Evolutionary conservation across 2,888 invertebrate genomes (phyloP).

Genomic region (Drosophila suboccidentalis): DNA sequence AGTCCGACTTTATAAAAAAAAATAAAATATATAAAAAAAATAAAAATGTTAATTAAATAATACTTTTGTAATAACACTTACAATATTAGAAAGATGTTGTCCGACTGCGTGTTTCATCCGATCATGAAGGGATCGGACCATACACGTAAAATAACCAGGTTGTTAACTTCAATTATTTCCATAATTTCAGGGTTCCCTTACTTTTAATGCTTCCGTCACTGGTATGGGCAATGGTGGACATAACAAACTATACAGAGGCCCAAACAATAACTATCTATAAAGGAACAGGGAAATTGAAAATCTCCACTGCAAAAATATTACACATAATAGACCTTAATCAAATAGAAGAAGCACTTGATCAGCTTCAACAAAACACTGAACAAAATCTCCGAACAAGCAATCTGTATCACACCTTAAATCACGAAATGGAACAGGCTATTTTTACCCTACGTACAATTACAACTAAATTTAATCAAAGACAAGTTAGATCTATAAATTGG

Average conservation of each 20-base stretch:
- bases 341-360: too few species aligned
- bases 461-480: neutral
- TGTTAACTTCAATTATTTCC: neutral
- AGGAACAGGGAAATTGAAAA: neutral
- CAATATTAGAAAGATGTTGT: neutral
- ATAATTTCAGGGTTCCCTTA: neutral
- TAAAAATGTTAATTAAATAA: neutral
- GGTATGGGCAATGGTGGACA: neutral
- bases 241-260: neutral
- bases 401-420: neutral
- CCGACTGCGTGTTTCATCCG: neutral
- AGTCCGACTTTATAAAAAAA: neutral
- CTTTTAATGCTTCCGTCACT: neutral
- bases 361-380: too few species aligned
- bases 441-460: neutral
- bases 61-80: too few species aligned
- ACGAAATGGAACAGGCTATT: neutral
- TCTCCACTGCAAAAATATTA: neutral
- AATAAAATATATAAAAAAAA: neutral
- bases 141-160: neutral
- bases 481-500: constrained; percentile 1
- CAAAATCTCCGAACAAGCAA: too few species aligned
- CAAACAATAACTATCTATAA: neutral
- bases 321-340: neutral
- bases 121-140: neutral